Percentiles rank a stretch among this genome's conserved stretches.
phyloP scores from a whole-genome alignment of 2,888 invertebrate genomes.

The Hirtodrosophila confusa region DNA sequence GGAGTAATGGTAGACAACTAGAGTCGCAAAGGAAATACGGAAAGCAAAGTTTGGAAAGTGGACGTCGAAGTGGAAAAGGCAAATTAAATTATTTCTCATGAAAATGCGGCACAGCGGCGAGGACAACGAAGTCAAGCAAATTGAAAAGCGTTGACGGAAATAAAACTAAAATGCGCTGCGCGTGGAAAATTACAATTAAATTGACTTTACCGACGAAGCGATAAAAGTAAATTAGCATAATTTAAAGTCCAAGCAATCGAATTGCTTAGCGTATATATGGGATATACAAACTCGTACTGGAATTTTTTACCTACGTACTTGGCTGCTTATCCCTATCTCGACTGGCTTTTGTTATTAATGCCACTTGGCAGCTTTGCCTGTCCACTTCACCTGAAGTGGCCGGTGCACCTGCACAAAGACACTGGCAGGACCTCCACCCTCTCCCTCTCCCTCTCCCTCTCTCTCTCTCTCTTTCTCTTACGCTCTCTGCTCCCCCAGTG shows the following conservation, averaged over 20 bases:
- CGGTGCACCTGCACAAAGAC: conserved; percentile 47
- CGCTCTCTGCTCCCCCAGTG: neutral
- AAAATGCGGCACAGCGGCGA: conserved; percentile 50
- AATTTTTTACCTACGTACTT: conserved; percentile 18
- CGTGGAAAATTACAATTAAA: conserved; percentile 79
- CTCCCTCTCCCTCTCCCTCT: neutral
- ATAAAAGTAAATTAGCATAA: conserved; percentile 82
- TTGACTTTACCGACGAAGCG: conserved; percentile 73
- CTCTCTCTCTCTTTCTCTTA: neutral
- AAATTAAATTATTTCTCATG: conserved; percentile 77
- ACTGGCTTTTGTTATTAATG: conserved; percentile 67
- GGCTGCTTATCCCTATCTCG: conserved; percentile 33
- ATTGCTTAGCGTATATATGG: conserved; percentile 39
- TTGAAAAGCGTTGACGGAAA: conserved; percentile 67
- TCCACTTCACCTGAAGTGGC: conserved; percentile 62
- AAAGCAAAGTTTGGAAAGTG: conserved; percentile 73
- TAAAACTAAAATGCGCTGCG: conserved; percentile 66
- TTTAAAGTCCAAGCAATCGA: conserved; percentile 66
- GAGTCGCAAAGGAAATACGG: conserved; percentile 57
- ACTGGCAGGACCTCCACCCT: conserved; percentile 11
- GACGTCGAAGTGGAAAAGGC: conserved; percentile 76
- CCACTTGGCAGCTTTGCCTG: conserved; percentile 66
- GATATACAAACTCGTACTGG: conserved; percentile 19
- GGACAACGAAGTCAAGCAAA: conserved; percentile 40
- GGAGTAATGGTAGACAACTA: conserved; percentile 42